These are phyloP conservation scores for Paralichthys olivaceus DNA, from an alignment of 2,113 vertebrate species.

Conservation along the genomic window DNA sequence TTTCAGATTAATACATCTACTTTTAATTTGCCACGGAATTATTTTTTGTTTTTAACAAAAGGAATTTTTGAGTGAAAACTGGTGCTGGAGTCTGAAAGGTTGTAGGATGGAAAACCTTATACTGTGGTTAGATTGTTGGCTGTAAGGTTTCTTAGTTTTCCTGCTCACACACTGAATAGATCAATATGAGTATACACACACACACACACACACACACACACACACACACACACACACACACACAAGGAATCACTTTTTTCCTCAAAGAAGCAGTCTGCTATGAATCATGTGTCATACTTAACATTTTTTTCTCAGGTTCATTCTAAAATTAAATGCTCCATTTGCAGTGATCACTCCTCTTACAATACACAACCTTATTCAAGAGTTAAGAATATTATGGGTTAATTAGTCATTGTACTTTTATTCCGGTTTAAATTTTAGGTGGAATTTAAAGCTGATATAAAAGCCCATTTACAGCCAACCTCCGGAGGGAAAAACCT, in stretches of 20 bases:
- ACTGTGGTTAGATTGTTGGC: constrained; percentile 47
- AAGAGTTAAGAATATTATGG: constrained; percentile 5
- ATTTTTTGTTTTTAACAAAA: constrained; percentile 13
- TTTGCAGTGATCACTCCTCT: constrained; percentile 9
- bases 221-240: constrained; percentile 7
- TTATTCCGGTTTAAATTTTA: constrained; percentile 7
- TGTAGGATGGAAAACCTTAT: constrained; percentile 59
- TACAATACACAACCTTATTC: neutral
- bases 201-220: constrained; percentile 12
- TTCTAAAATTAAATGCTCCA: constrained; percentile 35
- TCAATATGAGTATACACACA: constrained; percentile 8
- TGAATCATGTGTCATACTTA: constrained; percentile 46
- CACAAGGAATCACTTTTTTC: constrained; percentile 16
- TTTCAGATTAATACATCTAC: neutral
- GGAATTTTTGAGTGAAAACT: constrained; percentile 50
- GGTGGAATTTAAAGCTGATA: neutral
- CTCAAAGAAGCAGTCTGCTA: constrained; percentile 24
- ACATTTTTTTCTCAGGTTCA: constrained; percentile 33
- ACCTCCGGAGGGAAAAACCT: neutral
- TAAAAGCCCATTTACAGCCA: neutral
- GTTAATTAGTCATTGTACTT: neutral
- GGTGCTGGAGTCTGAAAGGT: constrained; percentile 28
- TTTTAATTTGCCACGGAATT: constrained; percentile 3
- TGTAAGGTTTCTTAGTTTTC: constrained; percentile 48
- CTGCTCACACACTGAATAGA: constrained; percentile 52